These are phyloP conservation scores for Neodiprion virginianus DNA, from an alignment of 1,140 invertebrate genomes.

Conservation along the genomic window DNA sequence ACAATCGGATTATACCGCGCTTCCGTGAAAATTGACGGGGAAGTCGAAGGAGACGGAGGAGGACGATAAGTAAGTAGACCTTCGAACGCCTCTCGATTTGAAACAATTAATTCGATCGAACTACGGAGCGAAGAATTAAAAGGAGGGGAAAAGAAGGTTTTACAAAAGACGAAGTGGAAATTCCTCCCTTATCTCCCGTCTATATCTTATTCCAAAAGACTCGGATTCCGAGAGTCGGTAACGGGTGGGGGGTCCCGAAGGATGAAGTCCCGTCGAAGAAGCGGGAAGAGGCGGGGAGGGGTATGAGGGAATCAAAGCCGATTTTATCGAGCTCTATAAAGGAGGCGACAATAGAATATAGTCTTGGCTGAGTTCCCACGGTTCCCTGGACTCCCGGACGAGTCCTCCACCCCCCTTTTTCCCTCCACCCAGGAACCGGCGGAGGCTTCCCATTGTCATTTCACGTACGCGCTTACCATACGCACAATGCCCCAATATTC, in stretches of 20 bases:
- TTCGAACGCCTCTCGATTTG: too few species aligned
- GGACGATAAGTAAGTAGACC: constrained; percentile 19
- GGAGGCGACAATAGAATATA: constrained; percentile 4
- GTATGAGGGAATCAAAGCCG: neutral
- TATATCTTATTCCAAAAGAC: neutral
- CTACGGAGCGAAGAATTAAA: too few species aligned
- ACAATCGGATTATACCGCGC: neutral
- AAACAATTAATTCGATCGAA: too few species aligned
- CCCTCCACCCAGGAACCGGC: constrained; percentile 26
- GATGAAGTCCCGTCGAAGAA: neutral
- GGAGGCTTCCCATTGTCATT: constrained; percentile 44
- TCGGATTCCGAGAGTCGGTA: neutral
- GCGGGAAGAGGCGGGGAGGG: neutral
- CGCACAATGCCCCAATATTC: constrained; percentile 44
- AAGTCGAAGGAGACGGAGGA: constrained; percentile 20
- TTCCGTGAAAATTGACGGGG: constrained; percentile 2
- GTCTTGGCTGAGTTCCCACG: constrained; percentile 34
- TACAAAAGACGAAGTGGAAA: neutral
- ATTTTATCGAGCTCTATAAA: neutral
- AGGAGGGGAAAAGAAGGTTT: too few species aligned
- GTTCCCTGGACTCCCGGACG: constrained; percentile 32
- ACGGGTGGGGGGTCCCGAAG: too few species aligned
- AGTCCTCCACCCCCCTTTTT: constrained; percentile 18
- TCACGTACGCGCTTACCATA: constrained; percentile 21
- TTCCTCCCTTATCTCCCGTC: neutral